phyloP scores from a whole-genome alignment of 2,888 invertebrate species.

The Eudiplozoon nipponicum region DNA sequence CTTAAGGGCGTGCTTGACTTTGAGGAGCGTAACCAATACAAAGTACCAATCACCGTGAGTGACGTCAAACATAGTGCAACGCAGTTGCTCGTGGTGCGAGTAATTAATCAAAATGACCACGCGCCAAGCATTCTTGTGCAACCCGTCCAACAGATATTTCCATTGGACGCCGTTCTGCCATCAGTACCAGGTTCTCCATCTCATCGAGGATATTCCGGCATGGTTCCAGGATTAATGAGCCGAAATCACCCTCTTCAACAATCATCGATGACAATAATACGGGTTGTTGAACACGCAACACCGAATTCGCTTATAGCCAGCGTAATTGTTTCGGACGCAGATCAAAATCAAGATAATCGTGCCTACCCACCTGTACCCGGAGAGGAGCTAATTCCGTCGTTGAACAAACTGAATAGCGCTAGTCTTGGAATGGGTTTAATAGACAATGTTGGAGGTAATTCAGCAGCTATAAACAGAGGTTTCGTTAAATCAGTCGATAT shows the following conservation, averaged over 20 bases:
- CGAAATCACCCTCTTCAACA: too few relatives aligned
- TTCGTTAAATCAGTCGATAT: neutral
- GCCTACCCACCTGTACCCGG: too few relatives aligned
- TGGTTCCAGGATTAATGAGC: neutral
- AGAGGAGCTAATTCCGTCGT: too few relatives aligned
- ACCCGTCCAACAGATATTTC: too few relatives aligned
- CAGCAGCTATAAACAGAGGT: too few relatives aligned
- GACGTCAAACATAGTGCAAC: conserved; percentile 11
- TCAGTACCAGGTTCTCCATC: too few relatives aligned
- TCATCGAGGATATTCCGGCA: neutral
- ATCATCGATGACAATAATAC: too few relatives aligned
- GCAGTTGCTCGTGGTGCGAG: conserved; percentile 1
- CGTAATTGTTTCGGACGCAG: conserved; percentile 14
- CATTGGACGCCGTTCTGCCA: too few relatives aligned
- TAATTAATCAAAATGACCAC: conserved; percentile 16
- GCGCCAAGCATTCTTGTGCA: conserved; percentile 14
- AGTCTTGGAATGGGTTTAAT: too few relatives aligned
- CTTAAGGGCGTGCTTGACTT: conserved; percentile 9
- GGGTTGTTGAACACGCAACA: conserved; percentile 8
- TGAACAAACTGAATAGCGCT: too few relatives aligned
- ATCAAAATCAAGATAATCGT: too few relatives aligned
- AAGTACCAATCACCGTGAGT: conserved; percentile 10
- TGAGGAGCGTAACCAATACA: conserved; percentile 7
- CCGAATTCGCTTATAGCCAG: conserved; percentile 9
- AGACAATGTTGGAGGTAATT: too few relatives aligned